Evolutionary conservation across 2,888 invertebrate species (phyloP).

Genomic region (Eremobia ochroleuca): DNA sequence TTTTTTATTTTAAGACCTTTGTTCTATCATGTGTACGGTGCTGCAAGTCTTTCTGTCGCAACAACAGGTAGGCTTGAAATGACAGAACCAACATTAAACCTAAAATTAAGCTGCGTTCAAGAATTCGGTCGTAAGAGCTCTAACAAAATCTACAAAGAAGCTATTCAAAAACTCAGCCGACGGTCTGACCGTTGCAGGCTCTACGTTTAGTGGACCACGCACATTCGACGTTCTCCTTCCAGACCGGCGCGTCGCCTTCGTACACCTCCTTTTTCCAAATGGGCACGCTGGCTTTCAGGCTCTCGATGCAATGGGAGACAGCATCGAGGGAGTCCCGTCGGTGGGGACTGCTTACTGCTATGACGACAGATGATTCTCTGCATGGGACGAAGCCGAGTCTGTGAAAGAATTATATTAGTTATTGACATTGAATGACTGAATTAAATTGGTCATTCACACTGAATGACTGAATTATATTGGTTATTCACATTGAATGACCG

Average conservation of each 20-base stretch:
- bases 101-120: not conserved
- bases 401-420: conserved; percentile 38
- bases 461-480: too few relatives aligned
- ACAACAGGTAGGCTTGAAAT: not conserved
- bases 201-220: conserved; percentile 92
- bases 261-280: conserved; percentile 99
- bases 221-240: conserved; percentile 97
- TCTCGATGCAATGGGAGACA: conserved; percentile 95
- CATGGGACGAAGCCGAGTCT: conserved; percentile 96
- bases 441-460: too few relatives aligned
- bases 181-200: conserved; percentile 70
- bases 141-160: not conserved
- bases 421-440: not conserved
- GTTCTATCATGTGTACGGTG: not conserved
- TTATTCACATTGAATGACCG: too few relatives aligned
- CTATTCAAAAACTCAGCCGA: conserved; percentile 48
- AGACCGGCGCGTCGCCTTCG: conserved; percentile 90
- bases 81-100: not conserved
- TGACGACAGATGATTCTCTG: conserved; percentile 96
- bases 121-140: not conserved
- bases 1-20: not conserved
- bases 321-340: conserved; percentile 95
- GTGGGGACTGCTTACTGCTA: conserved; percentile 97
- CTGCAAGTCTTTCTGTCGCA: not conserved
- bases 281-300: conserved; percentile 96